Conservation (phyloP, 2,888 invertebrate genomes). For the Lithophane leautieri region DNA sequence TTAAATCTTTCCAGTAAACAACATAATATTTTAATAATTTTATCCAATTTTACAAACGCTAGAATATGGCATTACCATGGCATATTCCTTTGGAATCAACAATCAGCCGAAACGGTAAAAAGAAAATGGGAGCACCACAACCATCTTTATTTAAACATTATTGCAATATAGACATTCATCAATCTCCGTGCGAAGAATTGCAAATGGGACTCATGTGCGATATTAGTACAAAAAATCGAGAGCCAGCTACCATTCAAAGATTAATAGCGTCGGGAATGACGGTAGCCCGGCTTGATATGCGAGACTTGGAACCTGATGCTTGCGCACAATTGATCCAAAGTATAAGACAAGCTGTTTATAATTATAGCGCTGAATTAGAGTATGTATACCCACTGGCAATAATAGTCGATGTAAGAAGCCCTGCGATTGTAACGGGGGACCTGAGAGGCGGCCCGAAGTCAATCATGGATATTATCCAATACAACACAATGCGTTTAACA, state of each 20-base stretch:
- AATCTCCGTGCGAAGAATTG: constrained; percentile 83
- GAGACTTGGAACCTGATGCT: constrained; percentile 84
- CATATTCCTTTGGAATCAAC: constrained; percentile 83
- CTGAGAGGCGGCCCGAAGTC: constrained; percentile 82
- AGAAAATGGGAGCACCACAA: constrained; percentile 63
- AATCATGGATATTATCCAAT: constrained; percentile 80
- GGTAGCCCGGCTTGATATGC: constrained; percentile 84
- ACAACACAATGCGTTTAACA: constrained; percentile 85
- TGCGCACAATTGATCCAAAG: constrained; percentile 85
- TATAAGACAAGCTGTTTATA: constrained; percentile 86
- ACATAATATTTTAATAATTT: not conserved
- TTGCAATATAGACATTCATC: constrained; percentile 80
- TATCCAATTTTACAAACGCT: not conserved
- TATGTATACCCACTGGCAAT: constrained; percentile 88
- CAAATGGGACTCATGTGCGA: constrained; percentile 88
- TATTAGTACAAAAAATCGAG: constrained; percentile 81
- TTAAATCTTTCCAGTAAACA: not conserved
- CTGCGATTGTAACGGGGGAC: constrained; percentile 85
- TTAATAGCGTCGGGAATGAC: constrained; percentile 88
- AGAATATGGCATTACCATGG: constrained; percentile 84
- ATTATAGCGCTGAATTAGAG: constrained; percentile 86
- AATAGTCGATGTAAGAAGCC: constrained; percentile 83
- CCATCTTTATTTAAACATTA: constrained; percentile 81
- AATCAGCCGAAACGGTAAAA: constrained; percentile 70
- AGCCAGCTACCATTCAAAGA: constrained; percentile 83